Percentiles rank a stretch among this genome's conserved stretches.
Conservation (phyloP, 2,113 vertebrate species). For the Chaenocephalus aceratus region DNA sequence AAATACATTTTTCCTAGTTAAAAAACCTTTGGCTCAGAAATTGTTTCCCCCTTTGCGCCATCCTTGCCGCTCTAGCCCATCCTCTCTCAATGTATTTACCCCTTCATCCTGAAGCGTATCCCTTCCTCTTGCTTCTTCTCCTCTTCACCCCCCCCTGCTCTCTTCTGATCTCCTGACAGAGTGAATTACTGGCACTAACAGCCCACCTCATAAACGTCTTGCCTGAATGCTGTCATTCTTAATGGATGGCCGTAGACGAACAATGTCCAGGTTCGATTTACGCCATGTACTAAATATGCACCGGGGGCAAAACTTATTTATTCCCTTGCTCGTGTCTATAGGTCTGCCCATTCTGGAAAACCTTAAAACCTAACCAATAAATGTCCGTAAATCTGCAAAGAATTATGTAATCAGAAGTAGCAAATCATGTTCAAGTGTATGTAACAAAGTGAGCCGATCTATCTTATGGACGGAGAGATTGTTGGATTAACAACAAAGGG, state of each 20-base stretch:
- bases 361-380: conserved; percentile 43
- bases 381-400: conserved; percentile 47
- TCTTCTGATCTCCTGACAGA: conserved; percentile 57
- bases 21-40: conserved; percentile 34
- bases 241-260: conserved; percentile 69
- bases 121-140: conserved; percentile 14
- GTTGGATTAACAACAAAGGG: conserved; percentile 9
- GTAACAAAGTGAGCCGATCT: conserved; percentile 3
- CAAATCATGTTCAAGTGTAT: conserved; percentile 31
- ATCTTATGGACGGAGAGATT: conserved; percentile 17
- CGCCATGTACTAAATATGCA: conserved; percentile 62
- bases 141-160: conserved; percentile 19
- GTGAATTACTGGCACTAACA: conserved; percentile 74
- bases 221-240: conserved; percentile 74
- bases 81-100: background rate
- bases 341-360: conserved; percentile 31
- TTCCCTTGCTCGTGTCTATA: background rate
- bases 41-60: conserved; percentile 18
- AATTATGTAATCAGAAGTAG: conserved; percentile 42
- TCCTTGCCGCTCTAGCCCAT: conserved; percentile 5
- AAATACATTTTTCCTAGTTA: conserved; percentile 31
- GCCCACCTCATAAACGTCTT: conserved; percentile 70
- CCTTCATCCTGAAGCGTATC: conserved; percentile 13
- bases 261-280: conserved; percentile 71
- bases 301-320: conserved; percentile 39